Percentiles rank a stretch among this genome's conserved stretches.
Evolutionary conservation across 2,888 invertebrate species (phyloP).

Genomic region (Barypeithes pellucidus): DNA sequence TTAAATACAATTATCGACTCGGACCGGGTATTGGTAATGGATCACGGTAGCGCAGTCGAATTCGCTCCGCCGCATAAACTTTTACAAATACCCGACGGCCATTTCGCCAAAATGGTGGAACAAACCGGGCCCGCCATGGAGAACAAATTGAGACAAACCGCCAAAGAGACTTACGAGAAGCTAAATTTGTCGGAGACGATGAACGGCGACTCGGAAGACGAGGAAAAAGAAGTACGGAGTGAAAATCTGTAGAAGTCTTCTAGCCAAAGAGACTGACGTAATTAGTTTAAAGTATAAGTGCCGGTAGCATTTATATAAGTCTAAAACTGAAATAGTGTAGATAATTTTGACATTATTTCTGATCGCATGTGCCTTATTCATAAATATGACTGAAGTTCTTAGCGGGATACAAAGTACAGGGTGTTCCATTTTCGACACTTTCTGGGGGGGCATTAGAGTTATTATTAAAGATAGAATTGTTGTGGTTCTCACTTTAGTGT

Average conservation of each 20-base stretch:
- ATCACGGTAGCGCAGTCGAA: slow-evolving; percentile 73
- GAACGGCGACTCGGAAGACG: neutral
- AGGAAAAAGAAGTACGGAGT: neutral
- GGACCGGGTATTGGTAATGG: slow-evolving; percentile 79
- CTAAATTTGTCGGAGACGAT: neutral
- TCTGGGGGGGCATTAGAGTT: too few species aligned
- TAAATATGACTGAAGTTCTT: too few species aligned
- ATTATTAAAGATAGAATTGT: too few species aligned
- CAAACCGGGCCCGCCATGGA: slow-evolving; percentile 66
- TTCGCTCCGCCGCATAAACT: slow-evolving; percentile 72
- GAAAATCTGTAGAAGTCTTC: slow-evolving; percentile 1
- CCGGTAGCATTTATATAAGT: too few species aligned
- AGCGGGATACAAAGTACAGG: too few species aligned
- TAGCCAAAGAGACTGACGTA: neutral
- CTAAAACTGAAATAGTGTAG: too few species aligned
- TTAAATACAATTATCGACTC: slow-evolving; percentile 90
- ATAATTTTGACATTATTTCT: too few species aligned
- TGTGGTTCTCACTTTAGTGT: too few species aligned
- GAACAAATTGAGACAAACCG: slow-evolving; percentile 59
- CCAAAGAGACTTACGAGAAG: slow-evolving; percentile 59
- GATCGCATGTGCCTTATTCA: too few species aligned
- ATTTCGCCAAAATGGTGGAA: slow-evolving; percentile 66
- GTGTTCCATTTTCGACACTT: too few species aligned
- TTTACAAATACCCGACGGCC: slow-evolving; percentile 62
- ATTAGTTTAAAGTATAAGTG: neutral